Conservation (phyloP, 2,113 vertebrate genomes). For the Pagrus major region DNA sequence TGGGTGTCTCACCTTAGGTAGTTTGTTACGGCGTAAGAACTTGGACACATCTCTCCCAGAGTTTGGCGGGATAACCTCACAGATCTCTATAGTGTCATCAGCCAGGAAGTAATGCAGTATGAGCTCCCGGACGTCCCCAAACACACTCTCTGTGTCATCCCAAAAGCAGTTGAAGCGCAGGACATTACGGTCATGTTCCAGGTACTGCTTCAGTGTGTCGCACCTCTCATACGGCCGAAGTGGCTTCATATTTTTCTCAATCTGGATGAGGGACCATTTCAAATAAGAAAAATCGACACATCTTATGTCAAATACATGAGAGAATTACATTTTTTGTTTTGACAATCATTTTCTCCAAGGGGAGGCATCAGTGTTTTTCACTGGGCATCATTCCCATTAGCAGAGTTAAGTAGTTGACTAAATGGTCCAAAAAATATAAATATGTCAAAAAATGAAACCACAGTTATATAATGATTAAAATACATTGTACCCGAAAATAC, state of each 20-base stretch:
- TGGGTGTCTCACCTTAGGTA: conserved; percentile 91
- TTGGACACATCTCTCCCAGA: conserved; percentile 85
- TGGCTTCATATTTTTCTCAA: conserved; percentile 82
- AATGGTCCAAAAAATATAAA: neutral
- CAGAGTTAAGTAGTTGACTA: neutral
- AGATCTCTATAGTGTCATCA: conserved; percentile 92
- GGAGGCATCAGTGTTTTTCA: neutral
- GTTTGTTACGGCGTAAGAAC: conserved; percentile 89
- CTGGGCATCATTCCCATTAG: neutral
- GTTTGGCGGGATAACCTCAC: conserved; percentile 85
- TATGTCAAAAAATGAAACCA: too few relatives aligned
- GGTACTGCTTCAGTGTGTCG: conserved; percentile 89
- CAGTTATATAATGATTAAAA: too few relatives aligned
- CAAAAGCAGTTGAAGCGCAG: conserved; percentile 92
- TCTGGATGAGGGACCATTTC: conserved; percentile 70
- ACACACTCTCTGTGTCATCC: conserved; percentile 84
- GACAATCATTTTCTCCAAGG: neutral
- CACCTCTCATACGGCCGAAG: conserved; percentile 86
- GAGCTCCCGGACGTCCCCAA: conserved; percentile 85
- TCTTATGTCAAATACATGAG: neutral
- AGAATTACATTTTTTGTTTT: neutral
- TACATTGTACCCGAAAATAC: too few relatives aligned
- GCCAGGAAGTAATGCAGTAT: conserved; percentile 90
- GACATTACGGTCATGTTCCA: conserved; percentile 87
- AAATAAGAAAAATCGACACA: neutral